Evolutionary conservation across 2,113 vertebrate genomes (phyloP).

Genomic region (Bubo scandiacus): DNA sequence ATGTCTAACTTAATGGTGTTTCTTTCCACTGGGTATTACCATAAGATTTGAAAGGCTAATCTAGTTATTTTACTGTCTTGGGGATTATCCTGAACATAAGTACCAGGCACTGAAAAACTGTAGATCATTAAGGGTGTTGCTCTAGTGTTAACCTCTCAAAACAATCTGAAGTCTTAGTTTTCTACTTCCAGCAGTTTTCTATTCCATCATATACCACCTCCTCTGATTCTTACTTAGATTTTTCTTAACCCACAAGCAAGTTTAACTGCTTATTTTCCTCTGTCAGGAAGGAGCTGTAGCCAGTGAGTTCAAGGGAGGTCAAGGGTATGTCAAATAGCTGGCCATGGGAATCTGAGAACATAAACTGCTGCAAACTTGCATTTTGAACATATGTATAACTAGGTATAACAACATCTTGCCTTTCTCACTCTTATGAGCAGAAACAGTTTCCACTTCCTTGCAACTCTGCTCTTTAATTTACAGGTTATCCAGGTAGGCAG

Average conservation of each 20-base stretch:
- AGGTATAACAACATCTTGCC: neutral
- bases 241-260: neutral
- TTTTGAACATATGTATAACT: neutral
- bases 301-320: neutral
- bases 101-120: neutral
- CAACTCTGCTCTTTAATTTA: neutral
- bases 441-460: neutral
- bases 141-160: neutral
- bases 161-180: neutral
- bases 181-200: neutral
- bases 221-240: neutral
- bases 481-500: neutral
- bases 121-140: no score
- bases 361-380: neutral
- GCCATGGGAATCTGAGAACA: neutral
- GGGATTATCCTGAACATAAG: neutral
- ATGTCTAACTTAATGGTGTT: neutral
- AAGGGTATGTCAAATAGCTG: neutral
- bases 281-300: neutral
- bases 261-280: neutral
- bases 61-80: neutral
- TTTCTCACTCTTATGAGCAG: rapidly evolving
- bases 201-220: neutral
- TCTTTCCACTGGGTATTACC: neutral
- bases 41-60: neutral